These are phyloP conservation scores for Deilephila elpenor DNA, from an alignment of 2,888 invertebrate species.

Conservation along the genomic window DNA sequence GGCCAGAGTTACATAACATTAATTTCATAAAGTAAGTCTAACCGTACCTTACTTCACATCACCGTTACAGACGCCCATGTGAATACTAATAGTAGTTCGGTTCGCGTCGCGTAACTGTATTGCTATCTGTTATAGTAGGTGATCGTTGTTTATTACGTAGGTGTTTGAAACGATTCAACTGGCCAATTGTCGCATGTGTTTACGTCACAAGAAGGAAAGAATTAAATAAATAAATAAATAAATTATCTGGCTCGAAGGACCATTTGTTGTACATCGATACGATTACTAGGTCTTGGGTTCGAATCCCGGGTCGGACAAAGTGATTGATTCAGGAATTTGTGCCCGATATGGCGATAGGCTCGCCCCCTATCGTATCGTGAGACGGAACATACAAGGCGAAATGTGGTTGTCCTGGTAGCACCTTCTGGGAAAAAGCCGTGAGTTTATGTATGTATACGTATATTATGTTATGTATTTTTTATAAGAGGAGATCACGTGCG, in stretches of 20 bases:
- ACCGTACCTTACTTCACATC: constrained; percentile 34
- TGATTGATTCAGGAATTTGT: too few relatives aligned
- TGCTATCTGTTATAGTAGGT: constrained; percentile 37
- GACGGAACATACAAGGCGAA: too few relatives aligned
- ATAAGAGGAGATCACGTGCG: constrained; percentile 20
- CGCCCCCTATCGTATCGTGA: too few relatives aligned
- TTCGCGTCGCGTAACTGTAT: constrained; percentile 36
- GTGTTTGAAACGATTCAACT: background rate
- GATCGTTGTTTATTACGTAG: constrained; percentile 25
- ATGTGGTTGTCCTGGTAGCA: too few relatives aligned
- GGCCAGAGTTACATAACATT: constrained; percentile 15
- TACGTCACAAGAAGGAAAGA: too few relatives aligned
- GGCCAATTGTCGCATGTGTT: background rate
- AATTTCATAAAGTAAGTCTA: constrained; percentile 23
- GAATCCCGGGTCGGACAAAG: too few relatives aligned
- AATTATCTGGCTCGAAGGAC: constrained; percentile 2
- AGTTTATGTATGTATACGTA: too few relatives aligned
- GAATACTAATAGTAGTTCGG: constrained; percentile 43
- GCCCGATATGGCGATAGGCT: too few relatives aligned
- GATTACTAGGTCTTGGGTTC: too few relatives aligned
- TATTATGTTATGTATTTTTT: constrained; percentile 32
- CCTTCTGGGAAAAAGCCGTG: too few relatives aligned
- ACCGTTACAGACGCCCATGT: constrained; percentile 40
- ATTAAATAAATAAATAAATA: too few relatives aligned
- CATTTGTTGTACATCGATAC: background rate